Evolutionary conservation across 2,797 vertebrate genomes (phyloP), one percentile per base, ranked within the genome.

Genomic region (Distichodus sexfasciatus): DNA sequence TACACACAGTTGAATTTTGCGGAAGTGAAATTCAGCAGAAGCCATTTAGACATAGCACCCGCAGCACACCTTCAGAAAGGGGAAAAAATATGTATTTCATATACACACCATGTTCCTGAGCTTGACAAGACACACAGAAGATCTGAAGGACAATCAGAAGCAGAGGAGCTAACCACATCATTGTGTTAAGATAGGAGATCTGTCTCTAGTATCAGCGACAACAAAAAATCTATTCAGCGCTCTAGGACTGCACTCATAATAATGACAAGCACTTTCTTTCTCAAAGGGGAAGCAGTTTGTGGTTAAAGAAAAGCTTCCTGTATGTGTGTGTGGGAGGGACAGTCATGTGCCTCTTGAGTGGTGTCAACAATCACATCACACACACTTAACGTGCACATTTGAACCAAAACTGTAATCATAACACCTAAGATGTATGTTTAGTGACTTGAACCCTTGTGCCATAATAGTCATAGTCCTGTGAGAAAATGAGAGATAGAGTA

Each of bases 301-400:
- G 68, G 76, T 64, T 66, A 48, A 61, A 57, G 19, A 69, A 67
- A 19, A 35, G 33, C 79, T 82, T 82, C 82, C 80, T 80, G 69
- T 61, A 59, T 64, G 48, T 47, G 14, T 47, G 14, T 43, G 36
- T 23, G 1, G 10, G 10, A 60, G n/a, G 10, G 35, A 63, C 17
- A 28, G 43, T 60, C 55, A 53, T 38, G 21, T 14, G n/a, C 1
- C 54, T 65, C 17, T 23, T 66, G 44, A 78, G 11, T 47, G 15
- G 36, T 21, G 46, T 6, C 21, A 47, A 65, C 26, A 24, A 54
- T 8, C 10, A 50, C 29, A 24, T 63, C 14, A 14, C 2, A 43
- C 29, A 66, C 44, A n/a, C n/a, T n/a, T n/a, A n/a, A n/a, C n/a
- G n/a, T n/a, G n/a, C n/a, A n/a, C n/a, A n/a, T n/a, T n/a, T 51